Evolutionary conservation across 2,888 invertebrate genomes (phyloP), one percentile per base, ranked within the genome.

Genomic region (Galeruca laticollis): DNA sequence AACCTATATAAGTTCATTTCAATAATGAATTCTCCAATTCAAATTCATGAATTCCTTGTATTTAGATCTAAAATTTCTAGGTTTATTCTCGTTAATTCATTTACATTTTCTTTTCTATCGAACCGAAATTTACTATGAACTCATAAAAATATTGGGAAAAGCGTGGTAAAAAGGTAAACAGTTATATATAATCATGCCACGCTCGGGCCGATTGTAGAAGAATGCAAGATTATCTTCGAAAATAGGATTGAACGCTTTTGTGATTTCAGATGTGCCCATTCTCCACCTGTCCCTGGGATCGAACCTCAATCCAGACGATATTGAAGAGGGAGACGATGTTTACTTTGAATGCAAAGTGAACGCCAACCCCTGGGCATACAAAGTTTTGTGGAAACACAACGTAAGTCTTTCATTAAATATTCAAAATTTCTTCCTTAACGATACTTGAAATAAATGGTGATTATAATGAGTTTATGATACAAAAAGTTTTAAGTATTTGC

Each of bases 281-380:
- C 86, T 92, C 74, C 89, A 88, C 75, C 87, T 94, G 79, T 89
- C 90, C 76, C 87, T 94, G 75, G 94, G 94, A 73, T 90, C 91
- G 71, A 92, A 90, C 85, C 88, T 94, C 82, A 92, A 93, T 86
- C 92, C 93, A 1, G 90, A 91, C 78, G 93, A 93, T 84, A 93
- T 94, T 79, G 92, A 92, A 81, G 94, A 94, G 85, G 93, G 92
- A 72, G 92, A 92, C 82, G 93, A 93, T 85, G 92, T 93, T 75
- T 93, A 93, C 84, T 93, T 93, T 83, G 93, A 93, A 86, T 94
- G 94, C 86, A 91, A 91, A 86, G 91, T 93, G 79, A 88, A 90
- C 82, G 91, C 93, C 75, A 93, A 93, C 87, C 94, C 94, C 13
- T 88, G 87, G 83, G 92, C 93, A 78, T 92, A 93, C 85, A 93